phyloP scores from a whole-genome alignment of 2,797 vertebrate genomes.

The Neoniphon sammara region DNA sequence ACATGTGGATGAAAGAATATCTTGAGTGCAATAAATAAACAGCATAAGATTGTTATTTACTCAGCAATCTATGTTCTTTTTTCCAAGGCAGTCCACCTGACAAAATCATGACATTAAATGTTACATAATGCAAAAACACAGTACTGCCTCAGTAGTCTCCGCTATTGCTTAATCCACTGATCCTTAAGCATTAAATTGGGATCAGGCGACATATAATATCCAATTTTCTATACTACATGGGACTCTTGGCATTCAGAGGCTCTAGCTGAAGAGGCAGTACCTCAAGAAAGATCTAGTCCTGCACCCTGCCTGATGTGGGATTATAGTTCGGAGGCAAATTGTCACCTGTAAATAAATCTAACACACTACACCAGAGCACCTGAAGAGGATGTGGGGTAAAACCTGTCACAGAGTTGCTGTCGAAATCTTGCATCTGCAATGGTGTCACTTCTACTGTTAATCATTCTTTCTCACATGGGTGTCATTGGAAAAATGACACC shows the following conservation, averaged over 20 bases:
- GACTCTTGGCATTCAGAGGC: constrained; percentile 8
- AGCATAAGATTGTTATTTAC: neutral
- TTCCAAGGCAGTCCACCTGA: neutral
- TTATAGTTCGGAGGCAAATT: neutral
- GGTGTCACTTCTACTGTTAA: neutral
- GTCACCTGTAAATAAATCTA: neutral
- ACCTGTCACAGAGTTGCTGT: no score
- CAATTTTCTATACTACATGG: constrained; percentile 4
- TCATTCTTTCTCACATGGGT: neutral
- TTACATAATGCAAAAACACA: neutral
- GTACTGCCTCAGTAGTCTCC: constrained; percentile 1
- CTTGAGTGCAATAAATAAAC: constrained; percentile 10
- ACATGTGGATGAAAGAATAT: constrained; percentile 45
- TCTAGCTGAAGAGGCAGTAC: constrained; percentile 21
- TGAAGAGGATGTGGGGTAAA: neutral
- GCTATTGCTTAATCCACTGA: neutral
- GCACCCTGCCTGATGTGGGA: constrained; percentile 3
- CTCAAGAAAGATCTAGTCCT: constrained; percentile 25
- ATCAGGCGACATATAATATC: neutral
- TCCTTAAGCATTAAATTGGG: constrained; percentile 1
- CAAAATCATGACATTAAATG: no score
- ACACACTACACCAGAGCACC: neutral
- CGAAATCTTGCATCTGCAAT: neutral
- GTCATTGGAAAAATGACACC: neutral
- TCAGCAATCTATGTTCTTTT: neutral